phyloP scores from a whole-genome alignment of 2,888 invertebrate species.

The Meganola albula region DNA sequence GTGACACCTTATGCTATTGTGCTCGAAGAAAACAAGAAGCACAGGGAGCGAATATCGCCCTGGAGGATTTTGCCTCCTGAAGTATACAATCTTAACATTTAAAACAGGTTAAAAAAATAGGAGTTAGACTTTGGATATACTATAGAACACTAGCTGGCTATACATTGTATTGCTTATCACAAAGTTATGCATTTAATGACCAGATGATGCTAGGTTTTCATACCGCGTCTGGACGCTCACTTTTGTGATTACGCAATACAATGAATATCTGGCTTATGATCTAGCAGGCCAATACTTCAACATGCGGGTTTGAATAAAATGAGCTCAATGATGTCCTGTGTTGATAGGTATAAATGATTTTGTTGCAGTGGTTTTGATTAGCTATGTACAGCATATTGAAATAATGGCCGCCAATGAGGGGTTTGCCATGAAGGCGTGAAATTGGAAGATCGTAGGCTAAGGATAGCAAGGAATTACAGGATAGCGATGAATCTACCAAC shows the following conservation, averaged over 20 bases:
- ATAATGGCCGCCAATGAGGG: slow-evolving; percentile 45
- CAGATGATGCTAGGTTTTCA: no score
- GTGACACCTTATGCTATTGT: slow-evolving; percentile 37
- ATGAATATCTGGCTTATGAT: slow-evolving; percentile 33
- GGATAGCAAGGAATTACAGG: slow-evolving; percentile 41
- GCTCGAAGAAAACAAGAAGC: slow-evolving; percentile 74
- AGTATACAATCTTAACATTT: slow-evolving; percentile 71
- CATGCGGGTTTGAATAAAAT: slow-evolving; percentile 40
- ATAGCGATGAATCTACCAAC: slow-evolving; percentile 32
- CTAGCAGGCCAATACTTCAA: slow-evolving; percentile 45
- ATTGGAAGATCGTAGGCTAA: slow-evolving; percentile 66
- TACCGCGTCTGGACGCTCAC: no score
- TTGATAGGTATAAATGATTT: no score
- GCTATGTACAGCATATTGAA: slow-evolving; percentile 43
- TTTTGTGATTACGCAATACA: no score
- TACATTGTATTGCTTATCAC: no score
- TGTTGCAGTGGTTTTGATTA: slow-evolving; percentile 28
- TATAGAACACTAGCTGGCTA: slow-evolving; percentile 40
- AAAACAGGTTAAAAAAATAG: slow-evolving; percentile 77
- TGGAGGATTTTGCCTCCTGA: slow-evolving; percentile 49
- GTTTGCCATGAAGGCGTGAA: slow-evolving; percentile 56
- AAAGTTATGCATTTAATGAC: no score
- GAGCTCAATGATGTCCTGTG: slow-evolving; percentile 16
- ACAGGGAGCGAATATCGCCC: slow-evolving; percentile 62
- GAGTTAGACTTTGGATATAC: slow-evolving; percentile 74